phyloP scores from a whole-genome alignment of 2,797 vertebrate species.

The Pseudopleuronectes americanus region DNA sequence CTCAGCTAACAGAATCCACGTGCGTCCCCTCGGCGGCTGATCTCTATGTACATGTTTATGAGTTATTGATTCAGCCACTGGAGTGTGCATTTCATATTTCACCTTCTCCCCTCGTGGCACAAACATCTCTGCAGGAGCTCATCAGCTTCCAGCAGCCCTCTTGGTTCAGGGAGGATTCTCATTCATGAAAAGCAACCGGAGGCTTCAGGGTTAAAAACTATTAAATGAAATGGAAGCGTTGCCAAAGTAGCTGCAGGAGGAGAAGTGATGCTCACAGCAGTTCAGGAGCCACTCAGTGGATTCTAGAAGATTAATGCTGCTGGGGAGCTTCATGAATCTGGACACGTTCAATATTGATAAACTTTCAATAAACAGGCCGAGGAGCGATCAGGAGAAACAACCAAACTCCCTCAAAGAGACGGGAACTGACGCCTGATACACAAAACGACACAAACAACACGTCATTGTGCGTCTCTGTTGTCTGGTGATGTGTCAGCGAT shows the following conservation, averaged over 20 bases:
- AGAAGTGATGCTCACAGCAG: no score
- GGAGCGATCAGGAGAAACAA: no score
- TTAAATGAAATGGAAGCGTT: no score
- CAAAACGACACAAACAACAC: background rate
- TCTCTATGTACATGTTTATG: conserved; percentile 32
- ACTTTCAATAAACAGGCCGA: no score
- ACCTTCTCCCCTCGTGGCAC: background rate
- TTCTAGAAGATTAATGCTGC: background rate
- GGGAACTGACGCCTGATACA: background rate
- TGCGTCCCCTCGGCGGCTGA: conserved; percentile 16
- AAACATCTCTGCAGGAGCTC: conserved; percentile 6
- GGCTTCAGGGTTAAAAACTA: no score
- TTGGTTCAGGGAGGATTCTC: background rate
- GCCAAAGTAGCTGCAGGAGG: no score
- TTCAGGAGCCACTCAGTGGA: no score
- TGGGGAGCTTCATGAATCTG: background rate
- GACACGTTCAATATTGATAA: no score
- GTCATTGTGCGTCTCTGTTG: background rate
- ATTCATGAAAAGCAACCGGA: conserved; percentile 5
- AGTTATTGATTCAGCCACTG: conserved; percentile 44
- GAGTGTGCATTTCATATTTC: background rate
- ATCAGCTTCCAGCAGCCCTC: background rate
- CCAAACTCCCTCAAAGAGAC: background rate
- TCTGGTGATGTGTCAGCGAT: background rate
- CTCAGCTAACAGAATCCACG: background rate